These are phyloP conservation scores for Eriocheir sinensis DNA, from an alignment of 1,140 invertebrate species.

Conservation along the genomic window DNA sequence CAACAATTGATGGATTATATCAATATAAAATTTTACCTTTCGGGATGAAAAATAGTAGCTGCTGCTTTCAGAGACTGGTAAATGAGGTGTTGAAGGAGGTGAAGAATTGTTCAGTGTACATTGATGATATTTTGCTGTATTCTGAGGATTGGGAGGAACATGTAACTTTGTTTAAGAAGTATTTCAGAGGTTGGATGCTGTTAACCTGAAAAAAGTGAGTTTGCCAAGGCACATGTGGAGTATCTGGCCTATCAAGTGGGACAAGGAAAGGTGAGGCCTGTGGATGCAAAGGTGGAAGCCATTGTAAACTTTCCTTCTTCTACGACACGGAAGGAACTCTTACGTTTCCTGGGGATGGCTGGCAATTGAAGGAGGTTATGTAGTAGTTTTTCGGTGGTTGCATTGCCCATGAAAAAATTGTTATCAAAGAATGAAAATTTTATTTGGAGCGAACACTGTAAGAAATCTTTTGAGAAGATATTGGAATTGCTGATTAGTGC, in stretches of 20 bases:
- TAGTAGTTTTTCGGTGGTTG: background rate
- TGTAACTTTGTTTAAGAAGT: background rate
- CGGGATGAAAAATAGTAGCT: background rate
- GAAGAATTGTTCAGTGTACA: background rate
- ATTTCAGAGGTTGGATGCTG: background rate
- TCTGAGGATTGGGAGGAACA: background rate
- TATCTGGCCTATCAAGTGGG: background rate
- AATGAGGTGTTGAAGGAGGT: background rate
- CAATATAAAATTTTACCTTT: slow-evolving; percentile 19
- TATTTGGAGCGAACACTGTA: background rate
- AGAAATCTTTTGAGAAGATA: background rate
- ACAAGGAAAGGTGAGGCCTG: background rate
- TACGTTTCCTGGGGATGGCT: background rate
- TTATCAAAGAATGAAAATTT: background rate
- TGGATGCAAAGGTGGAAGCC: background rate
- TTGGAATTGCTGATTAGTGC: background rate
- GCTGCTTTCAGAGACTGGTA: background rate
- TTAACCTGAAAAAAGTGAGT: background rate
- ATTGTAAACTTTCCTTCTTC: background rate
- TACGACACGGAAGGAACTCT: background rate
- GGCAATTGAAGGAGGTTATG: background rate
- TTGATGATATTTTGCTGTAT: background rate
- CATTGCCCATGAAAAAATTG: background rate
- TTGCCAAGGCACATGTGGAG: background rate
- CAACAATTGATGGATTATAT: background rate